Base-by-base conservation (phyloP, 2,888 invertebrate genomes). In the Watsonalla binaria region DNA sequence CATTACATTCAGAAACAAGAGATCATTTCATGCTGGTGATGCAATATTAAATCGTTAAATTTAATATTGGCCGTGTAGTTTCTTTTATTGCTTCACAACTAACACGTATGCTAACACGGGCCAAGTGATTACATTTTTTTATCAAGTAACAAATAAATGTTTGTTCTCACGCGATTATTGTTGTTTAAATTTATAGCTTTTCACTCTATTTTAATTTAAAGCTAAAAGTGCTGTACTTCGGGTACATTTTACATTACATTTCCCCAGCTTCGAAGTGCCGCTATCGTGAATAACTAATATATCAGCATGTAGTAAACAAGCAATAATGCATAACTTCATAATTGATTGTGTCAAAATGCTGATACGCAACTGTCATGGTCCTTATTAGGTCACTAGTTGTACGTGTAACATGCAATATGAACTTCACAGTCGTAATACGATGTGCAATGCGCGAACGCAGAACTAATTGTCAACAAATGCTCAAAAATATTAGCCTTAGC, bases 31-130 rank as follows among this genome's bases (percentile, higher is more conserved):
- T 57, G 60, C 57, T 84, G 83, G 88, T 66, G 76, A 78, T 82
- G 81, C 84, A 81, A 78, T 87, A 90, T 89, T 88, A 87, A 80
- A 87, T 88, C 87, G 88, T 89, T 88, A 87, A 87, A 84, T 88
- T 87, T 90, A 87, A 89, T 90, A 90, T 88, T 89, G 82, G 82
- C 82, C 69, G 67, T 74, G 78, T 82, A 77, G 80, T 87, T 87
- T 87, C 82, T 86, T 86, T 86, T 88, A 88, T 89, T 89, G 83
- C 86, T 78, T 84, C 77, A 84, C 81, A 81, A 80, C 80, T 84
- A 82, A 84, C 84, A 77, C 82, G 77, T 80, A 79, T 78, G 78
- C 80, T 82, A 82, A 84, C 83, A 78, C 74, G 73, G 80, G 77
- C 79, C 80, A 75, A 79, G 77, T 84, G 83, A 83, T 84, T 84